These are phyloP conservation scores for Poecilia latipinna DNA, from an alignment of 2,113 vertebrate species.

Conservation along the genomic window DNA sequence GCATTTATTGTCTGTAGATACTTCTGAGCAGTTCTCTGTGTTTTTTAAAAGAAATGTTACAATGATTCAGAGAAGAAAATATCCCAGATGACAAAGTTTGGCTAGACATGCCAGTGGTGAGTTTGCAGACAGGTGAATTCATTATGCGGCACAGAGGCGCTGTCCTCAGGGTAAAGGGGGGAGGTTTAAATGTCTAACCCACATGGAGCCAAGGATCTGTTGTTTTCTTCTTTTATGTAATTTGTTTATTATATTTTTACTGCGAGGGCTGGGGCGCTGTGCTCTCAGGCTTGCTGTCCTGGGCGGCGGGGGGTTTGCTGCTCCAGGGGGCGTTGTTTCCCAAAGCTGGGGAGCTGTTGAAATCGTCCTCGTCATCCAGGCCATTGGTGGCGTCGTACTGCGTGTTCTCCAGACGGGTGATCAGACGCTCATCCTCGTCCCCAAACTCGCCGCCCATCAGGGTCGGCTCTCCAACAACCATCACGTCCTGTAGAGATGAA, in stretches of 20 bases:
- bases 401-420: constrained; percentile 99
- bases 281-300: constrained; percentile 96
- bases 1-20: constrained; percentile 60
- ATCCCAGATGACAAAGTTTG: constrained; percentile 46
- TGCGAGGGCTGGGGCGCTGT: constrained; percentile 94
- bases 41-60: constrained; percentile 48
- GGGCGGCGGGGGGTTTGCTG: constrained; percentile 89
- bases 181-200: constrained; percentile 53
- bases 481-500: constrained; percentile 88
- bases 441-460: constrained; percentile 99
- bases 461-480: constrained; percentile 99
- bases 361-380: constrained; percentile 98
- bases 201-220: constrained; percentile 42
- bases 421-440: constrained; percentile 99
- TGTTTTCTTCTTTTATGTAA: constrained; percentile 18
- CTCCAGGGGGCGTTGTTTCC: constrained; percentile 95
- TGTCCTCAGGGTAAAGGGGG: constrained; percentile 30
- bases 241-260: constrained; percentile 70
- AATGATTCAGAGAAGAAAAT: constrained; percentile 62
- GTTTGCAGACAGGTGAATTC: constrained; percentile 52
- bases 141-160: constrained; percentile 56
- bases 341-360: constrained; percentile 94
- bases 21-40: constrained; percentile 66
- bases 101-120: constrained; percentile 39
- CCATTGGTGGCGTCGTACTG: constrained; percentile 99